phyloP scores from a whole-genome alignment of 2,888 invertebrate genomes.

The Phania funesta region DNA sequence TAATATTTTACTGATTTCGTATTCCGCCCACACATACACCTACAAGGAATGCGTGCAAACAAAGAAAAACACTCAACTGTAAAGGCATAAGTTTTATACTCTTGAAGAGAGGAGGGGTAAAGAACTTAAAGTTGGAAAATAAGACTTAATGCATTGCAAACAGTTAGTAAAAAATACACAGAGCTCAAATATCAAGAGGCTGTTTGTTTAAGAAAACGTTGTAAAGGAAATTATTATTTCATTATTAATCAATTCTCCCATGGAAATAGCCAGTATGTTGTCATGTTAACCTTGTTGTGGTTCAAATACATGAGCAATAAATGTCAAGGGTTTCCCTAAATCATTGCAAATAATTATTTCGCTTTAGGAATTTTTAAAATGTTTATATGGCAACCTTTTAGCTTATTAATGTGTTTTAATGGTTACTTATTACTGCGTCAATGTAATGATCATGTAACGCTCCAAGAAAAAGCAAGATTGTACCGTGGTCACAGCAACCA shows the following conservation, averaged over 20 bases:
- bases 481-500: too few relatives aligned
- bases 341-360: too few relatives aligned
- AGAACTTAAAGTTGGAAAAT: neutral
- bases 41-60: neutral
- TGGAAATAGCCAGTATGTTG: constrained; percentile 23
- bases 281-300: constrained; percentile 48
- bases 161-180: neutral
- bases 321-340: neutral
- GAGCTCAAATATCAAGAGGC: constrained; percentile 24
- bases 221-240: constrained; percentile 38
- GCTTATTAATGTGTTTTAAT: too few relatives aligned
- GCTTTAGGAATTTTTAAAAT: too few relatives aligned
- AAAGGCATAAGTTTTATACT: neutral
- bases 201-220: constrained; percentile 28
- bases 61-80: neutral
- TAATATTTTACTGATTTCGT: constrained; percentile 4
- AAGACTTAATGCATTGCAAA: neutral
- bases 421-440: too few relatives aligned
- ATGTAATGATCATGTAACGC: too few relatives aligned
- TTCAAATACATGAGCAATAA: neutral
- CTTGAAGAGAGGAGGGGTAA: neutral
- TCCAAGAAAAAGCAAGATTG: too few relatives aligned
- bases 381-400: too few relatives aligned
- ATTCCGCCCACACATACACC: neutral
- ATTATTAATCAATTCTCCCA: constrained; percentile 57